Conservation (phyloP, 2,113 vertebrate species). For the Pandion haliaetus region DNA sequence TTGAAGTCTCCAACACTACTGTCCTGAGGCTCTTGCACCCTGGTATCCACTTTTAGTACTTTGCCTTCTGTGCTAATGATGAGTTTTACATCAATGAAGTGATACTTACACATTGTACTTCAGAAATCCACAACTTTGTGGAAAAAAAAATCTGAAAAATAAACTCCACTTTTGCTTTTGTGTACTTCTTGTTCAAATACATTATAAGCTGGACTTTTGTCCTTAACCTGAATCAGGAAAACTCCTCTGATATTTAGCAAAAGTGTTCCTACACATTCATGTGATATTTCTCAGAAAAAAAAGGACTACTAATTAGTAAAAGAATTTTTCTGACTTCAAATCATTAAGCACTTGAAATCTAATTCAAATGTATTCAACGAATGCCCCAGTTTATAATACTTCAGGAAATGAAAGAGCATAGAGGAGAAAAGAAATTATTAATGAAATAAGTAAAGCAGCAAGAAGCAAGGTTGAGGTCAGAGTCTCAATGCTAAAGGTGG, state of each 20-base stretch:
- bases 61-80: background rate
- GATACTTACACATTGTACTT: background rate
- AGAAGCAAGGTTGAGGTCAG: background rate
- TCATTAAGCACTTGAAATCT: background rate
- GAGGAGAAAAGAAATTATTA: background rate
- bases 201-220: background rate
- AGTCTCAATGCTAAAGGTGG: background rate
- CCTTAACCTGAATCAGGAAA: background rate
- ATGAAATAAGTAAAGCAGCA: background rate
- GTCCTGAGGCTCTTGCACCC: background rate
- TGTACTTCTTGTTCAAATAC: background rate
- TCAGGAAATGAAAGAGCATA: background rate
- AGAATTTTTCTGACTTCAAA: background rate
- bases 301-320: background rate
- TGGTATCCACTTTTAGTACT: background rate
- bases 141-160: background rate
- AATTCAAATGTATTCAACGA: background rate
- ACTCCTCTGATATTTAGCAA: background rate
- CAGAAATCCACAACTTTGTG: background rate
- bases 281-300: background rate
- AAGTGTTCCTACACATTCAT: background rate
- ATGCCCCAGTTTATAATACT: background rate
- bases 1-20: background rate
- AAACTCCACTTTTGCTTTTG: background rate
- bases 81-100: background rate